Evolutionary conservation across 2,797 vertebrate genomes (phyloP).

Genomic region (Thripadectes ignobilis): DNA sequence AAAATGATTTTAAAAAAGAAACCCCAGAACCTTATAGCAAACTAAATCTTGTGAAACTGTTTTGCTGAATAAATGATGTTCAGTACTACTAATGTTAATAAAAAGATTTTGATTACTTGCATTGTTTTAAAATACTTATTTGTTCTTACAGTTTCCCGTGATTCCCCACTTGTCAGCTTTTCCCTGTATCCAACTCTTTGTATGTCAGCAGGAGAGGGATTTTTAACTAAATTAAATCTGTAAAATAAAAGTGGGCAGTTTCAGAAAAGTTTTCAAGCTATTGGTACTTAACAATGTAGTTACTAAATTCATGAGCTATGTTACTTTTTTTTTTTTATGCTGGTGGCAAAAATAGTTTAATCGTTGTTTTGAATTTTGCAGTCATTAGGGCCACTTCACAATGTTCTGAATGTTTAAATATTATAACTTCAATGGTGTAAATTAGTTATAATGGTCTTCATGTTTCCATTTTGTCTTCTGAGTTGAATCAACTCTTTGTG

Average conservation of each 20-base stretch:
- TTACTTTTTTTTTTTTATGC: neutral
- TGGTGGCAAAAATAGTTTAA: neutral
- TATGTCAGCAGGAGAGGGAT: neutral
- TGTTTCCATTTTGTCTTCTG: neutral
- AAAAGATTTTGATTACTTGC: neutral
- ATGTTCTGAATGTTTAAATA: neutral
- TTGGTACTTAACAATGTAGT: neutral
- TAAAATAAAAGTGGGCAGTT: neutral
- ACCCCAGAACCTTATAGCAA: neutral
- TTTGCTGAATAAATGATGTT: neutral
- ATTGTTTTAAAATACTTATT: neutral
- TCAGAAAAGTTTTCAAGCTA: neutral
- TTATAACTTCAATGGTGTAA: neutral
- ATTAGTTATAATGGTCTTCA: neutral
- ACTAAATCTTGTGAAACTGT: neutral
- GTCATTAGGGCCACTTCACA: neutral
- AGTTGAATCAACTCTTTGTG: neutral
- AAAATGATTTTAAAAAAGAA: neutral
- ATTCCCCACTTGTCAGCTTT: neutral
- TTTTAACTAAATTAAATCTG: neutral
- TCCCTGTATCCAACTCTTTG: neutral
- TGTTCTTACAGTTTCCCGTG: neutral
- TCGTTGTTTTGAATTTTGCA: neutral
- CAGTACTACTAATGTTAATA: neutral
- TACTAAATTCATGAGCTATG: neutral